phyloP scores from a whole-genome alignment of 2,797 vertebrate species.

The Limosa lapponica region DNA sequence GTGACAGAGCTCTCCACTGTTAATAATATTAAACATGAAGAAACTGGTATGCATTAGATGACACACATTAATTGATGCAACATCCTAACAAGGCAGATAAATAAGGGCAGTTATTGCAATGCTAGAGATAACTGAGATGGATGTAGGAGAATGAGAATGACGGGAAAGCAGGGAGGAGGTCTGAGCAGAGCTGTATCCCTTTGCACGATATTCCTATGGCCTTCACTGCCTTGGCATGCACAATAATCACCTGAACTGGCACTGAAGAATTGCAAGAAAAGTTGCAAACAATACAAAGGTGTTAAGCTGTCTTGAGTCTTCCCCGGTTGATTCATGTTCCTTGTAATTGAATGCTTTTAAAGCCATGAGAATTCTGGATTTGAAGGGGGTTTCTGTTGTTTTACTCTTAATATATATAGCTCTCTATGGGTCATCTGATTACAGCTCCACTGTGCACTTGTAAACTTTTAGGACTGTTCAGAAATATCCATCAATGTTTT shows the following conservation, averaged over 20 bases:
- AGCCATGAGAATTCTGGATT: not conserved
- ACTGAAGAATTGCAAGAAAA: constrained; percentile 28
- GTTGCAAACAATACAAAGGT: constrained; percentile 33
- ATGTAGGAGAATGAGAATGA: not conserved
- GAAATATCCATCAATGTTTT: not conserved
- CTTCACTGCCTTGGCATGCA: not conserved
- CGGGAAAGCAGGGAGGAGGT: not conserved
- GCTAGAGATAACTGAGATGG: not conserved
- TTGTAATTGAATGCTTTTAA: constrained; percentile 51
- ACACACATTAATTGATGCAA: constrained; percentile 8
- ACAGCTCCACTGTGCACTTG: not conserved
- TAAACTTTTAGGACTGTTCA: not conserved
- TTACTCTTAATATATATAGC: not conserved
- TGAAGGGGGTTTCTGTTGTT: not conserved
- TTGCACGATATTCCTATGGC: not conserved
- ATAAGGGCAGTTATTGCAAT: not conserved
- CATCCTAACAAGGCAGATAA: constrained; percentile 10
- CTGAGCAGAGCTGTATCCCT: not conserved
- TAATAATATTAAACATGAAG: not conserved
- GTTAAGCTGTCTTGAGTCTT: constrained; percentile 28
- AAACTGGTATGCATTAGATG: not conserved
- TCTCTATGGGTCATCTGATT: not conserved
- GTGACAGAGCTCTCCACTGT: not conserved
- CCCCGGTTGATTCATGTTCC: constrained; percentile 1
- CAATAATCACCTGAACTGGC: not conserved